Conservation (phyloP, 2,113 vertebrate genomes). For the Pelecanus crispus region DNA sequence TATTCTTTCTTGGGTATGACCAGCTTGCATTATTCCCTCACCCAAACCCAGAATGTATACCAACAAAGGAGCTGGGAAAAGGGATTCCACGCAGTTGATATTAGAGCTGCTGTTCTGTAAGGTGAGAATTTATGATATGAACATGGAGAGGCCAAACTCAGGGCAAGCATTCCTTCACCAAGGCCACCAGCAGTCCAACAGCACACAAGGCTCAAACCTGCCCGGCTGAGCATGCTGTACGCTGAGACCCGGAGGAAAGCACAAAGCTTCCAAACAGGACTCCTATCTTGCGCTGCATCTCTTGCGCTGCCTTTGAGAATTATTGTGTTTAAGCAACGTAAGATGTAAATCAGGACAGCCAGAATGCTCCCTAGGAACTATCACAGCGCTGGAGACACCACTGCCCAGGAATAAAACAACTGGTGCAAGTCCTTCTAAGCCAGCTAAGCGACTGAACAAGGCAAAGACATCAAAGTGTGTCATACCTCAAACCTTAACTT, state of each 20-base stretch:
- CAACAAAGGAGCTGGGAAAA: background rate
- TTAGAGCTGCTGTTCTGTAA: background rate
- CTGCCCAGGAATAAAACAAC: background rate
- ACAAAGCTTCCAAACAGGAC: background rate
- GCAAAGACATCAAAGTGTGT: background rate
- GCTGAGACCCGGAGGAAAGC: rapidly evolving
- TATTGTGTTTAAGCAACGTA: background rate
- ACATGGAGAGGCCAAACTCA: rapidly evolving
- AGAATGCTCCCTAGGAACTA: background rate
- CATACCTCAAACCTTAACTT: background rate
- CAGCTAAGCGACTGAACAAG: background rate
- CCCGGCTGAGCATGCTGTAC: background rate
- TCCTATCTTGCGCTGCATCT: background rate
- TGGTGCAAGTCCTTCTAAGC: background rate
- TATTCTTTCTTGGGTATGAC: background rate
- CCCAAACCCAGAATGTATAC: background rate
- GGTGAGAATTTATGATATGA: background rate
- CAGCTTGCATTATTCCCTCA: background rate
- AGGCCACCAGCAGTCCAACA: background rate
- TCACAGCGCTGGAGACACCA: background rate
- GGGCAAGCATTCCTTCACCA: background rate
- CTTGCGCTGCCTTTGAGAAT: background rate
- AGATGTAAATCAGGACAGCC: background rate
- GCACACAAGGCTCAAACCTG: rapidly evolving
- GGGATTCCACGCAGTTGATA: rapidly evolving